phyloP scores from a whole-genome alignment of 1,140 invertebrate species.

The Drosophila truncata region DNA sequence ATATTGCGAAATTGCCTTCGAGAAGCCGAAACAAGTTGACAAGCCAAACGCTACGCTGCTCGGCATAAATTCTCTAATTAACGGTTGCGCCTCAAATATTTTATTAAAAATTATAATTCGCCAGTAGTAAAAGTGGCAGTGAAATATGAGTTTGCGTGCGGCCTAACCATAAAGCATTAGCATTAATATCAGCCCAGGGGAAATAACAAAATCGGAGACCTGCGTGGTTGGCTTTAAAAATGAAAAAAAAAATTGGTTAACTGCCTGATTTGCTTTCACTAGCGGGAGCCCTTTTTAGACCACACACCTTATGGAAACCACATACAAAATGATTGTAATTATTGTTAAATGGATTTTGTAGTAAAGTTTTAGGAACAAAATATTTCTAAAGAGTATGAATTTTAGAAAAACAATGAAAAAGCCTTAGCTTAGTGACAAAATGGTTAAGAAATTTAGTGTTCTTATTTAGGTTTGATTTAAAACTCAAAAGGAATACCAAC shows the following conservation, averaged over 20 bases:
- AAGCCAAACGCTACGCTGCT: constrained; percentile 64
- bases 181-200: constrained; percentile 44
- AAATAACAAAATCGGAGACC: constrained; percentile 28
- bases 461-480: not conserved
- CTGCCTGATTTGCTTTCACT: constrained; percentile 63
- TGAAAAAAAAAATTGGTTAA: constrained; percentile 36
- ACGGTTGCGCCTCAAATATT: constrained; percentile 76
- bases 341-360: not conserved
- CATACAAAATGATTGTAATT: not conserved
- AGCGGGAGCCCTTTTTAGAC: constrained; percentile 1
- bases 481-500: not conserved
- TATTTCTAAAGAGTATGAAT: no score
- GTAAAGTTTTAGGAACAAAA: not conserved
- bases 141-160: constrained; percentile 73
- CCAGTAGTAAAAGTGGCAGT: constrained; percentile 60
- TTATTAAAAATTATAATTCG: constrained; percentile 73
- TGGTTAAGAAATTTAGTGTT: not conserved
- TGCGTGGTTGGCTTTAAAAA: constrained; percentile 52
- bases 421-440: fast-evolving
- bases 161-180: constrained; percentile 67
- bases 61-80: constrained; percentile 78
- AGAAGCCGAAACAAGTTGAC: constrained; percentile 73
- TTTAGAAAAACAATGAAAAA: not conserved
- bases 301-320: constrained; percentile 5
- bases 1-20: constrained; percentile 52